Evolutionary conservation across 2,888 invertebrate species (phyloP), one percentile per base, ranked within the genome.

Genomic region (Drosophila macrospina): DNA sequence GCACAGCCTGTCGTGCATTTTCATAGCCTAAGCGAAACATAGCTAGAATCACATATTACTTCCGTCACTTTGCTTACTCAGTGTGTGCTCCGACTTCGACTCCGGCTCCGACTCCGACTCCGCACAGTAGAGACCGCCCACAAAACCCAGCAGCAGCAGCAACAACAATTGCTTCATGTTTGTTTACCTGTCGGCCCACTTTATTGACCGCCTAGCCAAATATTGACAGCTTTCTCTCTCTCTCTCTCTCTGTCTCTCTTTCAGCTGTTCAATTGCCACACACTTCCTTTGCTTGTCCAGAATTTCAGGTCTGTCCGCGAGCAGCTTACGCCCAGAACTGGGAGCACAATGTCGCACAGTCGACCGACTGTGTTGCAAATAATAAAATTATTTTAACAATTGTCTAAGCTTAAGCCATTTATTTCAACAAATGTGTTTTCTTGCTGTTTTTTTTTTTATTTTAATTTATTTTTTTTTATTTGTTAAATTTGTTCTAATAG

Each of bases 1-100:
- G 88, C 11, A 92, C 85, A 1, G 89, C 83, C 51, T 86, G 80
- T 2, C 92, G 89, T 0, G 89, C 89, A 48, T 90, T 84, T 24
- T 91, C 87, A 59, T 90, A 92, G 42, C 80, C 91, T 91, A 5
- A 8, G 16, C 34, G 16, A 3, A 13, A 0, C 0, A 30, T n/a
- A 8, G 3, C 4, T 3, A 26, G 5, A 26, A 8, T 4, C 5
- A 15, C 7, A 15, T 10, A 15, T 5, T 3, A 15, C 5, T 3
- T 15, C 10, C 0, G n/a, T 7, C 7, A 20, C 11, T 8, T 11
- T 5, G 11, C 73, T 30, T 78, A 81, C 81, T 86, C 24, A 81
- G 16, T 0, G 54, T 11, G 1, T 13, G 50, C n/a, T 78, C 60
- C 32, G 39, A n/a, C n/a, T n/a, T n/a, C n/a, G n/a, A n/a, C n/a